Conservation (phyloP, 2,113 vertebrate species). For the Pyrgilauda ruficollis region DNA sequence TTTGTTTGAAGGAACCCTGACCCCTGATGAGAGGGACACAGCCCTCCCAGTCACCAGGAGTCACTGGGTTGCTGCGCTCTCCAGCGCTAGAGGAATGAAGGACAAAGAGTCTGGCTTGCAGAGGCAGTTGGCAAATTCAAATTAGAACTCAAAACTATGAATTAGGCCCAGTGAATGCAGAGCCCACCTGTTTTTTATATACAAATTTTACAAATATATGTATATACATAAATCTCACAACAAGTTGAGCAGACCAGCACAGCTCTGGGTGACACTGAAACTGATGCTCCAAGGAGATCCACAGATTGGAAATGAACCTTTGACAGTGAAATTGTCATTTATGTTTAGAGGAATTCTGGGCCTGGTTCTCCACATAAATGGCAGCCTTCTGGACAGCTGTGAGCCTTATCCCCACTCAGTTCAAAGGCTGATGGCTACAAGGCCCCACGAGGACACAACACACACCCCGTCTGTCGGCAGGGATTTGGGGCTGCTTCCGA, state of each 20-base stretch:
- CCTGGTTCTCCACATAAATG: neutral
- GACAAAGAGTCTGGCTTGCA: neutral
- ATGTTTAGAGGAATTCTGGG: neutral
- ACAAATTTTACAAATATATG: neutral
- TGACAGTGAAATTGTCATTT: neutral
- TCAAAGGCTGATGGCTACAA: neutral
- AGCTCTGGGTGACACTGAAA: neutral
- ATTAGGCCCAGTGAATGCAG: neutral
- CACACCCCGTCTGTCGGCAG: neutral
- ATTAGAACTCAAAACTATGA: neutral
- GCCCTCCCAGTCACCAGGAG: neutral
- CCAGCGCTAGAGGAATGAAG: neutral
- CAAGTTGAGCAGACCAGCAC: neutral
- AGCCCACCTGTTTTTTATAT: neutral
- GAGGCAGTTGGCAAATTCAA: neutral
- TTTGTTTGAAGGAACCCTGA: neutral
- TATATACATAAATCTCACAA: neutral
- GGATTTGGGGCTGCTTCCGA: neutral
- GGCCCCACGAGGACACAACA: neutral
- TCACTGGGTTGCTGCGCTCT: neutral
- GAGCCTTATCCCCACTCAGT: neutral
- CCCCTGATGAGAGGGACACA: neutral
- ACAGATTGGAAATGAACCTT: neutral
- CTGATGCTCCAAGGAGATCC: neutral
- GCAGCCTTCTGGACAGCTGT: neutral